Percentiles rank a stretch among this genome's conserved stretches.
Evolutionary conservation across 2,888 invertebrate species (phyloP).

Genomic region (Boloria euphrosyne): DNA sequence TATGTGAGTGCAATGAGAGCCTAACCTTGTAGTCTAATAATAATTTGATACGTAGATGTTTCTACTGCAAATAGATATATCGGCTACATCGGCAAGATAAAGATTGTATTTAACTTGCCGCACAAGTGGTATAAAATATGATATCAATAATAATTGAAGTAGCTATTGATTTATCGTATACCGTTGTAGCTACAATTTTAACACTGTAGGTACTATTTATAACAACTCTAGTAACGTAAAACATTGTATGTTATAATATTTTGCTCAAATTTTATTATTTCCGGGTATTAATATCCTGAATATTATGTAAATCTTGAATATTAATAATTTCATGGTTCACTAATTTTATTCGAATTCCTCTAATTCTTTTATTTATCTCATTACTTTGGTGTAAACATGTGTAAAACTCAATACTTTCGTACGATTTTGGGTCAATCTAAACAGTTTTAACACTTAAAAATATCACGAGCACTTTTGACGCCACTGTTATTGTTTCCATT

Average conservation of each 20-base stretch:
- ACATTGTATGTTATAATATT: too few relatives aligned
- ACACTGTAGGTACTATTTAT: neutral
- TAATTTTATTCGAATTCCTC: too few relatives aligned
- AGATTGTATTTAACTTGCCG: conserved; percentile 41
- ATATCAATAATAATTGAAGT: conserved; percentile 13
- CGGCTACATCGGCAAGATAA: conserved; percentile 50
- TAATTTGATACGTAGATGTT: conserved; percentile 71
- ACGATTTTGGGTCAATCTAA: too few relatives aligned
- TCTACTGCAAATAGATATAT: conserved; percentile 57
- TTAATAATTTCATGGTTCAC: too few relatives aligned
- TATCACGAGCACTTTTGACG: conserved; percentile 1
- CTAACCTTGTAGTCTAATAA: conserved; percentile 77
- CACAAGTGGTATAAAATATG: conserved; percentile 1
- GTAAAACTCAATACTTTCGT: too few relatives aligned
- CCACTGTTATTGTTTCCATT: neutral
- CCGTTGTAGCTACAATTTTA: neutral
- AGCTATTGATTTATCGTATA: conserved; percentile 11
- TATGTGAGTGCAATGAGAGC: conserved; percentile 62
- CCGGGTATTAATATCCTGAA: too few relatives aligned
- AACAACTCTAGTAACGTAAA: neutral
- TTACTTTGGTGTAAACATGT: too few relatives aligned
- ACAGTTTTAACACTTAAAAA: too few relatives aligned
- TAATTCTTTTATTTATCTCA: too few relatives aligned
- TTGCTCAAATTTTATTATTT: too few relatives aligned
- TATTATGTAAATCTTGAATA: too few relatives aligned